Percentiles rank a stretch among this genome's conserved stretches.
Conservation (phyloP, 2,113 vertebrate genomes). For the Rhinopomastus cyanomelas region DNA sequence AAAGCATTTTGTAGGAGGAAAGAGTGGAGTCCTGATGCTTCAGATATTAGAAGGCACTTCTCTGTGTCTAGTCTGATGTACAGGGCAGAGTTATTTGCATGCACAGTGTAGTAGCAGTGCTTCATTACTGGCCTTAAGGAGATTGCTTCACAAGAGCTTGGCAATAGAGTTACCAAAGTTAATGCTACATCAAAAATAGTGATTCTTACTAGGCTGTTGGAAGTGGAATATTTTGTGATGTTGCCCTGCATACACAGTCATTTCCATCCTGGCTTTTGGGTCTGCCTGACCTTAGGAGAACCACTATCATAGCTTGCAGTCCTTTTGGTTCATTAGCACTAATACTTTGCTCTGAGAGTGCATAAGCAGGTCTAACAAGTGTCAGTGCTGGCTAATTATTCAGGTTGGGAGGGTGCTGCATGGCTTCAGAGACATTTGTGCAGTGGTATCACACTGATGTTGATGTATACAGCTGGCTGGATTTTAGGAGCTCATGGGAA, state of each 20-base stretch:
- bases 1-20: constrained; percentile 69
- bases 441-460: not conserved
- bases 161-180: not conserved
- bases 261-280: not conserved
- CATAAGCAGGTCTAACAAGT: not conserved
- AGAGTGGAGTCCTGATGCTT: not conserved
- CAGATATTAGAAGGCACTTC: not conserved
- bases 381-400: not conserved
- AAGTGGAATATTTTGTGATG: not conserved
- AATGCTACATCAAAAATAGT: not conserved
- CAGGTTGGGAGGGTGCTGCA: not conserved
- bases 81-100: not conserved
- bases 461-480: not conserved
- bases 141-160: not conserved
- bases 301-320: not conserved
- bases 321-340: not conserved
- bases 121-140: not conserved
- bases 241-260: not conserved
- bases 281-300: not conserved
- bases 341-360: not conserved
- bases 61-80: not conserved
- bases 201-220: not conserved
- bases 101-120: not conserved
- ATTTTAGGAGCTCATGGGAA: not conserved
- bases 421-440: not conserved